Conservation (phyloP, 1,140 invertebrate genomes). For the Pentalonia nigronervosa region DNA sequence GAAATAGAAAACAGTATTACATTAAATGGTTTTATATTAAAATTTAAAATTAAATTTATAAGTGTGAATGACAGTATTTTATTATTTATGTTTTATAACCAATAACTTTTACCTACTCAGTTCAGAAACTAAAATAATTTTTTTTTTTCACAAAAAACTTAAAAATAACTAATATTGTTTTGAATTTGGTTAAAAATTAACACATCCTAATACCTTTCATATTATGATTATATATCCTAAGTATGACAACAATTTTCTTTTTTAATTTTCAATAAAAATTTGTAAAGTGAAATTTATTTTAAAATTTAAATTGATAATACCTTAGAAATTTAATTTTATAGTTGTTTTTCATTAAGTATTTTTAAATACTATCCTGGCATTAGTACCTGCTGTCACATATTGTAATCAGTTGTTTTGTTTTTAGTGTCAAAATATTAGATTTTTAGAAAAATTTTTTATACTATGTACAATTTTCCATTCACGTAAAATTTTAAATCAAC, state of each 20-base stretch:
- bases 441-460: neutral
- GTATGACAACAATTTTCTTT: neutral
- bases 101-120: too few relatives aligned
- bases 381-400: neutral
- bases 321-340: neutral
- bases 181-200: too few relatives aligned
- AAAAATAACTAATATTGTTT: too few relatives aligned
- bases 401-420: neutral
- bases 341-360: neutral
- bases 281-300: neutral
- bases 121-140: too few relatives aligned
- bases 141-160: too few relatives aligned
- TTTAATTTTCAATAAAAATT: neutral
- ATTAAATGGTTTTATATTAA: too few relatives aligned
- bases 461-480: neutral
- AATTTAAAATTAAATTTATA: too few relatives aligned
- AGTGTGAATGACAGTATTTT: too few relatives aligned
- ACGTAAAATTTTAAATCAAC: neutral
- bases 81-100: too few relatives aligned
- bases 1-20: too few relatives aligned
- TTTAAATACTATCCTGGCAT: slow-evolving; percentile 10
- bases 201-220: too few relatives aligned
- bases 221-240: neutral
- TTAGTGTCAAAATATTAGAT: slow-evolving; percentile 13
- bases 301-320: neutral